phyloP scores from a whole-genome alignment of 2,113 vertebrate genomes.

The Craseonycteris thonglongyai region DNA sequence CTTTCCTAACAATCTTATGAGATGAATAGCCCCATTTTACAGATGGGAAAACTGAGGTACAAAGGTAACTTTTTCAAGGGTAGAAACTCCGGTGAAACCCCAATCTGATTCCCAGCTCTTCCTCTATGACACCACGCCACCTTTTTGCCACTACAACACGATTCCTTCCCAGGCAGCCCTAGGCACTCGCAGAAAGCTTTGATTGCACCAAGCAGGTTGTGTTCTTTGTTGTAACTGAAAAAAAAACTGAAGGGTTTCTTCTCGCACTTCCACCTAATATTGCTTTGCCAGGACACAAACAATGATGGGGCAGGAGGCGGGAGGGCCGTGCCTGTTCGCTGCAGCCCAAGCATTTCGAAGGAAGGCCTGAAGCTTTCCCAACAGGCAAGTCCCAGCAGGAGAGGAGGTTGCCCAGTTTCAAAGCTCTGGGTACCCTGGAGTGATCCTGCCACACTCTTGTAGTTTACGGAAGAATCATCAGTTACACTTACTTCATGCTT shows the following conservation, averaged over 20 bases:
- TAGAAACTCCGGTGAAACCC: neutral
- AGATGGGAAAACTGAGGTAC: neutral
- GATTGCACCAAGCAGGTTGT: neutral
- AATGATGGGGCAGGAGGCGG: too few relatives aligned
- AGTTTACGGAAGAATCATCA: neutral
- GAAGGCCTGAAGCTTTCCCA: neutral
- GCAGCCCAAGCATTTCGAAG: neutral
- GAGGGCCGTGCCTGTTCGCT: neutral
- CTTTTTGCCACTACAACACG: neutral
- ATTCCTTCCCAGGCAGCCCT: too few relatives aligned
- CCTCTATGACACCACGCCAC: neutral
- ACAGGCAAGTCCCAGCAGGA: too few relatives aligned
- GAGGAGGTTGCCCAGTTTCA: neutral
- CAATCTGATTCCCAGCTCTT: too few relatives aligned
- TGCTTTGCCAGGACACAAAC: neutral
- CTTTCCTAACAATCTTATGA: neutral
- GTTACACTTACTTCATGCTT: neutral
- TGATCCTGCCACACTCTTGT: neutral
- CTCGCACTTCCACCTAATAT: neutral
- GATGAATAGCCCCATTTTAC: neutral
- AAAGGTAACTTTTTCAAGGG: neutral
- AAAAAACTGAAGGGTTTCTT: neutral
- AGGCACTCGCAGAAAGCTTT: neutral
- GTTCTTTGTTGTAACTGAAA: neutral
- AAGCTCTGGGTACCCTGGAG: neutral